Evolutionary conservation across 1,140 invertebrate genomes (phyloP).

Genomic region (Cotesia vestalis): DNA sequence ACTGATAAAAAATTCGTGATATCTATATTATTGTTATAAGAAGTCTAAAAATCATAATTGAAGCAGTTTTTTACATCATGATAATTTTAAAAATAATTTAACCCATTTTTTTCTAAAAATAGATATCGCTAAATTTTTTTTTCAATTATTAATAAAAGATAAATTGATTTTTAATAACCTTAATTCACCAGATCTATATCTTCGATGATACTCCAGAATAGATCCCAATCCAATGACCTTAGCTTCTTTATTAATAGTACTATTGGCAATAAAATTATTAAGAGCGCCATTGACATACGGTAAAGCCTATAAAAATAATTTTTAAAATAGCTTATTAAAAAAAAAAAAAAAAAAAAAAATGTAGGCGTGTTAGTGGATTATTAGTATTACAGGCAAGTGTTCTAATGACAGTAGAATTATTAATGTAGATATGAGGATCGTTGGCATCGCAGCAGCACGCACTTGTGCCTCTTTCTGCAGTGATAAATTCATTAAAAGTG

Average conservation of each 20-base stretch:
- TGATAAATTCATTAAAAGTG: conserved; percentile 76
- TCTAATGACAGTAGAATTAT: conserved; percentile 51
- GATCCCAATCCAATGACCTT: conserved; percentile 60
- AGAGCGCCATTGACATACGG: conserved; percentile 71
- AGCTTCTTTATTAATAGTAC: conserved; percentile 67
- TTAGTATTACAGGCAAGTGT: conserved; percentile 37
- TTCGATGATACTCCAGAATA: conserved; percentile 63
- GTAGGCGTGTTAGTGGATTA: neutral
- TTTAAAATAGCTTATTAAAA: no score
- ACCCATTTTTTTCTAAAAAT: no score
- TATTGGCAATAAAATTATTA: conserved; percentile 69
- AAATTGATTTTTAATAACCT: conserved; percentile 42
- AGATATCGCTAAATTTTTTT: no score
- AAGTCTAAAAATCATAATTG: no score
- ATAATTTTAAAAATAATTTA: no score
- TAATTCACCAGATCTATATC: conserved; percentile 51
- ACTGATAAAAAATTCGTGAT: no score
- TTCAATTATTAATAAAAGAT: no score
- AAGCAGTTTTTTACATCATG: no score
- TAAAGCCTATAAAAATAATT: conserved; percentile 59
- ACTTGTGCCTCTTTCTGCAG: conserved; percentile 67
- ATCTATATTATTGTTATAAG: no score
- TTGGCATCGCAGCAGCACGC: conserved; percentile 49
- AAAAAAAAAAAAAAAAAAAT: conserved; percentile 29
- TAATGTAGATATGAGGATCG: conserved; percentile 53